Conservation (phyloP, 2,113 vertebrate species). For the Dolichotis patagonum region DNA sequence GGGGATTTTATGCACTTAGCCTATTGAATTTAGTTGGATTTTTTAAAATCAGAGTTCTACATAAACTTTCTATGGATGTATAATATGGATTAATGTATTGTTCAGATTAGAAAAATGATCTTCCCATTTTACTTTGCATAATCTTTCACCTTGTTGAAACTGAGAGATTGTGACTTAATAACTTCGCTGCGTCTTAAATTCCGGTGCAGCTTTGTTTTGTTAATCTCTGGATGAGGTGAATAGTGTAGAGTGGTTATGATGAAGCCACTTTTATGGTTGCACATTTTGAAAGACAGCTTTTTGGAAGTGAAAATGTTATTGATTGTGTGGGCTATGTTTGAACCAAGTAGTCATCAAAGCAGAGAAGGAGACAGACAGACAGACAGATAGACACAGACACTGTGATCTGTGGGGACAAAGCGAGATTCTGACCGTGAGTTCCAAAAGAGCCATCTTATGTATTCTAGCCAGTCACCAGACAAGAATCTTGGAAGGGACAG, state of each 20-base stretch:
- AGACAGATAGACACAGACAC: neutral
- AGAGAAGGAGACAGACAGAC: neutral
- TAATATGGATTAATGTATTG: slow-evolving; percentile 7
- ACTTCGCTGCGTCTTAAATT: neutral
- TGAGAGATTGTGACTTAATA: neutral
- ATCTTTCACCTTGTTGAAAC: slow-evolving; percentile 20
- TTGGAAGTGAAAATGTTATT: slow-evolving; percentile 5
- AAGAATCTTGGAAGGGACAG: neutral
- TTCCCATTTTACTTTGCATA: slow-evolving; percentile 2
- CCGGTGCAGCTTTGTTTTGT: neutral
- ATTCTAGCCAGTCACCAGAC: neutral
- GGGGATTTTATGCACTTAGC: neutral
- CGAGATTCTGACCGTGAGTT: neutral
- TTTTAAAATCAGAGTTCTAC: neutral
- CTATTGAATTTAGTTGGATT: neutral
- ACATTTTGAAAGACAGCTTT: neutral
- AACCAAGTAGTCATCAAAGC: neutral
- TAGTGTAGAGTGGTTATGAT: neutral
- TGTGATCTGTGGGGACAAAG: neutral
- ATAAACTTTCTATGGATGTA: slow-evolving; percentile 1
- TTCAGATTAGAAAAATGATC: neutral
- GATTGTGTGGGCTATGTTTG: slow-evolving; percentile 1
- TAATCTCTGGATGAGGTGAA: neutral
- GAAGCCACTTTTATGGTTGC: neutral
- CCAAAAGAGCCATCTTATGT: neutral